Evolutionary conservation across 2,888 invertebrate species (phyloP), one percentile per base, ranked within the genome.

Genomic region (Chaitophorus viminalis): DNA sequence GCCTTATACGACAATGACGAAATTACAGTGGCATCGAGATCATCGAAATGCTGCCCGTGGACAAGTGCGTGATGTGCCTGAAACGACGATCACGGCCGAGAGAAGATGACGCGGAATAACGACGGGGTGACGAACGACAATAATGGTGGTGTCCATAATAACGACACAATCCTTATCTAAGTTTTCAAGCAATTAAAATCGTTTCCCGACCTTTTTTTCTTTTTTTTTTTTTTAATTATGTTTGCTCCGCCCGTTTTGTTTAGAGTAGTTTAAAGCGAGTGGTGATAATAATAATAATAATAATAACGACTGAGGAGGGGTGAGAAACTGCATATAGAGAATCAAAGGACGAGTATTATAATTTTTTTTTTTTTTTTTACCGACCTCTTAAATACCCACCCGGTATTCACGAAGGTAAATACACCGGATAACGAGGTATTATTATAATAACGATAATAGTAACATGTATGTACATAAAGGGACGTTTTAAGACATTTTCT

Each of bases 171-270:
- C 31, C 31, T 33, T 33, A 31, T 84, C 65, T 52, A 65, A 68
- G 76, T 85, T 77, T 68, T 77, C 9, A 68, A 77, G 68, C 68
- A 85, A 77, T 85, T 77, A 85, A 85, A 85, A 85, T 68, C 84
- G 68, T 84, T 84, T 84, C 65, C 68, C 84, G 72, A 68, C 60
- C 60, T 11, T 52, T 82, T 70, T 54, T n/a, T 82, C 52, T 31
- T 31, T 52, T 54, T 52, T 83, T 75, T 65, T 65, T 65, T 65
- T 65, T 1, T 68, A 68, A 68, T 68, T 29, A 36, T 75, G 72
- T 46, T 68, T 29, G 14, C 70, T 21, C 60, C 9, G 3, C 68
- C 29, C 39, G 36, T 21, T 29, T 75, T 36, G 33, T 54, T 25
- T 36, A 0, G 60, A 74, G 36, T 14, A 39, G 60, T 76, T 65